Evolutionary conservation across 2,797 vertebrate species (phyloP).

Genomic region (Mycteria americana): DNA sequence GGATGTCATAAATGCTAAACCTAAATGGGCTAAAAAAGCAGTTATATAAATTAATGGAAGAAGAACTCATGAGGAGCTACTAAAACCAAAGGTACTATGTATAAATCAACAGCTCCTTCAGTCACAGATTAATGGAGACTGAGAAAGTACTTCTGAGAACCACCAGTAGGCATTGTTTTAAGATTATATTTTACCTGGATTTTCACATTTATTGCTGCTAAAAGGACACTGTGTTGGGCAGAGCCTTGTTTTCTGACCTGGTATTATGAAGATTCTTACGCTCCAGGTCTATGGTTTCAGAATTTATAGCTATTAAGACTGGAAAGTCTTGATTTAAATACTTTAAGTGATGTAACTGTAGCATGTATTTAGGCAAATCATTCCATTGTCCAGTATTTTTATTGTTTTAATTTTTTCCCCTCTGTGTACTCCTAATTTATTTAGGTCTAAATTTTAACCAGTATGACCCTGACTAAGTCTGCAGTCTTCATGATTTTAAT

Average conservation of each 20-base stretch:
- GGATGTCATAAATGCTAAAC: not conserved
- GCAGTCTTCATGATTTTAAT: not conserved
- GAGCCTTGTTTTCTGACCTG: not conserved
- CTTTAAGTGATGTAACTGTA: not conserved
- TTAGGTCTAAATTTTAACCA: not conserved
- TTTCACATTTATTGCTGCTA: not conserved
- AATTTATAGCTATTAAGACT: not conserved
- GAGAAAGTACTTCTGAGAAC: not conserved
- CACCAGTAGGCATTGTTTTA: not conserved
- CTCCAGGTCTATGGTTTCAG: not conserved
- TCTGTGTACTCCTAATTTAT: not conserved
- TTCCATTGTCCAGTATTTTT: not conserved
- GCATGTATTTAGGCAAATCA: not conserved
- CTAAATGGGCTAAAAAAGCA: not conserved
- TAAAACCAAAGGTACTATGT: not conserved
- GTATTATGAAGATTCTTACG: not conserved
- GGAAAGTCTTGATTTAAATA: not conserved
- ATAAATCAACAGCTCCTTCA: not conserved
- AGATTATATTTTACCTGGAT: not conserved
- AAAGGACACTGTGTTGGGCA: not conserved
- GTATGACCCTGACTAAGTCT: not conserved
- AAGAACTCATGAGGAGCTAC: not conserved
- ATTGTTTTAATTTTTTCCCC: not conserved
- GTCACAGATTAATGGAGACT: not conserved
- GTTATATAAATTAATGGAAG: not conserved